Evolutionary conservation across 2,888 invertebrate genomes (phyloP).

Genomic region (Palloptera scutellata): DNA sequence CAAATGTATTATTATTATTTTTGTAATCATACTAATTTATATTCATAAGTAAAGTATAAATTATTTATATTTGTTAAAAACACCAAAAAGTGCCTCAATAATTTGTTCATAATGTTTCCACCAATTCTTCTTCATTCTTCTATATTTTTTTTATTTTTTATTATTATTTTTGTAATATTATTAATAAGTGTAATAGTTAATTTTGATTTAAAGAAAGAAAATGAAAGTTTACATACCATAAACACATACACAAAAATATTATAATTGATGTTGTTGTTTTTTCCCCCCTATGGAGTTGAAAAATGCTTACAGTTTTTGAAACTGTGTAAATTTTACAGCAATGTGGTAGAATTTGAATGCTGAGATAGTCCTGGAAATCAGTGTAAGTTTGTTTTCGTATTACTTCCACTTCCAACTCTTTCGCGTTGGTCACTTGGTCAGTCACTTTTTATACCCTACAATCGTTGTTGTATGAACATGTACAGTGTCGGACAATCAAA

Average conservation of each 20-base stretch:
- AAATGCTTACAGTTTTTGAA: too few species aligned
- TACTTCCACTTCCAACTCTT: too few species aligned
- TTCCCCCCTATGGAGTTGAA: not conserved
- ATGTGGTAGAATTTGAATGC: too few species aligned
- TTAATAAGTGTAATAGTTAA: slow-evolving; percentile 20
- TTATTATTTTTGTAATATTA: not conserved
- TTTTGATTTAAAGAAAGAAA: slow-evolving; percentile 34
- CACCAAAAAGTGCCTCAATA: slow-evolving; percentile 62
- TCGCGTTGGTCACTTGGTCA: too few species aligned
- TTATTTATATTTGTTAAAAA: slow-evolving; percentile 40
- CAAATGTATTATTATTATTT: slow-evolving; percentile 1
- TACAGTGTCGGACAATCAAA: too few species aligned
- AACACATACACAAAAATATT: slow-evolving; percentile 3
- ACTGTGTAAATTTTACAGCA: too few species aligned
- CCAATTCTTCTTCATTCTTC: slow-evolving; percentile 36
- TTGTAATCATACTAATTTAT: not conserved
- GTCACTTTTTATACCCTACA: too few species aligned
- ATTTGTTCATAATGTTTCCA: slow-evolving; percentile 47
- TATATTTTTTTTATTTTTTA: slow-evolving; percentile 21
- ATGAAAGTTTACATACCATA: slow-evolving; percentile 25
- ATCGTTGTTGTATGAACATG: too few species aligned
- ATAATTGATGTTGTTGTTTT: not conserved
- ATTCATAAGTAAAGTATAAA: too few species aligned
- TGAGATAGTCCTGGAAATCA: too few species aligned
- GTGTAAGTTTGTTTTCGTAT: too few species aligned